Base-by-base conservation (phyloP, 2,113 vertebrate species). In the Rhinoderma darwinii region DNA sequence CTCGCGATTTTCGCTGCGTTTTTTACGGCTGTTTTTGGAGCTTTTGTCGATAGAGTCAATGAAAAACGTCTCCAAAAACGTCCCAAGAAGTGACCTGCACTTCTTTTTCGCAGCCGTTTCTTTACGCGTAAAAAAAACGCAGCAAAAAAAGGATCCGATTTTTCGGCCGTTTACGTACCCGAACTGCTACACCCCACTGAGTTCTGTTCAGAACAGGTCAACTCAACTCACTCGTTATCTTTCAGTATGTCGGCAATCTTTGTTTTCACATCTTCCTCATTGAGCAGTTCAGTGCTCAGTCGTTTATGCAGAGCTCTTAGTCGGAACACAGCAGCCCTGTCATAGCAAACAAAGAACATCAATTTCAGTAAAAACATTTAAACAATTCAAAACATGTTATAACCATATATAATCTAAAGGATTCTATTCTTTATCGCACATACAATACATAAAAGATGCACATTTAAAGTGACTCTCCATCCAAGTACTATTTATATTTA, bases 181-280 rank as follows among this genome's bases (percentile, higher is more conserved):
- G n/a, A 73, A 5, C 27, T 15, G 32, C 9, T 74, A 22, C n/a
- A 44, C 73, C n/a, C 37, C 72, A 44, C 4, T 27, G n/a, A 47
- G 22, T 25, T 44, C 22, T 10, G 39, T 22, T 30, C 39, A 68
- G 37, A 72, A 7, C 32, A 39, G 77, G 77, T 37, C 32, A 9
- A 95, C 97, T 96, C 90, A 97, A 95, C 97, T 97, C 90, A 98
- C 98, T 92, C 86, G 14, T 89, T 92, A 50, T 96, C 92, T 82
- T 90, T 89, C 7, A 97, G 90, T 30, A 79, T 37, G 22, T 89
- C 87, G 78, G 20, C 81, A 87, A 94, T 84, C 35, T 85, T 90
- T 0, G 89, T 14, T 90, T 96, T 92, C 41, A 95, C 88, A 35
- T 93, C 92, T 82, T 92, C 92, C 86, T 97, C 95, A 0, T 51